Evolutionary conservation across 2,113 vertebrate species (phyloP).

Genomic region (Perca schrenkii): DNA sequence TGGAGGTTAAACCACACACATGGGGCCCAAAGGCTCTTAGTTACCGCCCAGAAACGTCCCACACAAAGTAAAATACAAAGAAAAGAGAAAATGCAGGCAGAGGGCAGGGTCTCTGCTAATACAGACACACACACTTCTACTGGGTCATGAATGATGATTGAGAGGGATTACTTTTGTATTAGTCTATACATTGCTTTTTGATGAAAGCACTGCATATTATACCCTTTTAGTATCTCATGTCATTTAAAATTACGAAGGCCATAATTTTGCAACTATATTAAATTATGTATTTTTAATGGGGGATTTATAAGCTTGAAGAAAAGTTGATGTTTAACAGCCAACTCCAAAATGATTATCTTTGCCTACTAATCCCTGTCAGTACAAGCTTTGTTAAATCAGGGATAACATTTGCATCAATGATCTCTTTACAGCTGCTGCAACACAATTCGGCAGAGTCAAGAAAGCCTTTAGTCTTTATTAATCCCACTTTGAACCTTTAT

Average conservation of each 20-base stretch:
- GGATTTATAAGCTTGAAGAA: background rate
- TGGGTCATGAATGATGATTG: no score
- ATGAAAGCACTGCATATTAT: no score
- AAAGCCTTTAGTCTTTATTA: background rate
- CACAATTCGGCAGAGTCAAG: background rate
- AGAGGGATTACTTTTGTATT: no score
- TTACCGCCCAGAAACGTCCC: no score
- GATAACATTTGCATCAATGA: background rate
- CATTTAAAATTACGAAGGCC: background rate
- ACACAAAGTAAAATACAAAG: no score
- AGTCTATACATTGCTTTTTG: no score
- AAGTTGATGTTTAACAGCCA: background rate
- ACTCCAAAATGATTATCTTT: background rate
- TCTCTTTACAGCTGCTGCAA: conserved; percentile 8
- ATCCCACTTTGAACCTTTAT: background rate
- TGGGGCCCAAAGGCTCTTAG: no score
- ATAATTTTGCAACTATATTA: background rate
- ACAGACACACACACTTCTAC: no score
- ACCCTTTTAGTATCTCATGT: background rate
- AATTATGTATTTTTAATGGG: no score
- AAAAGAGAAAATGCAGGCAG: no score
- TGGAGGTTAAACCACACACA: no score
- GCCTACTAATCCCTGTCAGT: background rate
- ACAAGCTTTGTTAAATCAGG: background rate
- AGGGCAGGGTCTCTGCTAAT: no score